Base-by-base conservation (phyloP, 64 coral and sea anemone species). In the Porites australiensis region DNA sequence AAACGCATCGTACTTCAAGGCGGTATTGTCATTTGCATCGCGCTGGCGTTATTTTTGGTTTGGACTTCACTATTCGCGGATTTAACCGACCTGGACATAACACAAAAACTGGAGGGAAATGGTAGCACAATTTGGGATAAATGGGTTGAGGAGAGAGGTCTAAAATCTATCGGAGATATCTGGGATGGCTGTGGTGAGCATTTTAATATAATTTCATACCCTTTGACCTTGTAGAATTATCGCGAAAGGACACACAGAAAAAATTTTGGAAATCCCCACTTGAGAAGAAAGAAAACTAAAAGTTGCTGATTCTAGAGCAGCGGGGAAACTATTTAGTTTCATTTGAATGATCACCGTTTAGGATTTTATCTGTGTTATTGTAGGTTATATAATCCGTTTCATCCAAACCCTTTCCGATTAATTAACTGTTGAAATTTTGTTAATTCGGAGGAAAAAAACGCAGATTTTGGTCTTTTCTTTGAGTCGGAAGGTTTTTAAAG, bases 151-250 rank as follows among this genome's bases (percentile, higher is more conserved):
- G 58, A 79, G 3, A 74, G 66, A 8, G 82, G 75, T 3, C 75
- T 87, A 2, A 13, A 75, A n/a, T 50, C 91, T 2, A 87, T 93
- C 53, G 91, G 91, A 79, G 91, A 93, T 22, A 85, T 87, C 15
- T 93, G 52, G 16, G 91, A 93, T 46, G 22, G 50, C n/a, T 93
- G 91, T 50, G 91, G 91, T 93, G 74, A 75, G 91, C 75, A 27
- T 9, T n/a, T 20, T 70, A 5, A 5, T 64, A 16, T 64, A 57
- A 5, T 37, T 5, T 37, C 27, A 37, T 37, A 44, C 37, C 21
- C 61, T 49, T 44, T 86, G 37, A 12, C 44, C 46, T 86, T 22
- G 44, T 64, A 86, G 20, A 45, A 70, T 7, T 68, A 64, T 13
- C 54, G 10, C 63, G 10, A 27, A 70, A n/a, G 8, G 10, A 19